These are phyloP conservation scores for Synergus itoensis DNA, from an alignment of 2,888 invertebrate species.

Conservation along the genomic window DNA sequence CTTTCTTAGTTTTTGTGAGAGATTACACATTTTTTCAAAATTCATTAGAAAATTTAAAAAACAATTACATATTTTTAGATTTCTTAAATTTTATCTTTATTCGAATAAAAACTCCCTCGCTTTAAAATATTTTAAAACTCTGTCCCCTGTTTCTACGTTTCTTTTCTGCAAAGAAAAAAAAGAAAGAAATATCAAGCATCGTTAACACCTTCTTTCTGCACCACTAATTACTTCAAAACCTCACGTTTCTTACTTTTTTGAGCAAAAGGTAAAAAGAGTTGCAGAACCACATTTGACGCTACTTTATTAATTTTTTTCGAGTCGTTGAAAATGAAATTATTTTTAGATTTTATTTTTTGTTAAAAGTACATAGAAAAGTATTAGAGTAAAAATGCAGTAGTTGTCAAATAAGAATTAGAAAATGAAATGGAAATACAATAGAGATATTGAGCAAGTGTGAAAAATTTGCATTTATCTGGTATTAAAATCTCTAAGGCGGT, in stretches of 20 bases:
- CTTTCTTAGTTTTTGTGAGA: no score
- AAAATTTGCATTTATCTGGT: slow-evolving; percentile 18
- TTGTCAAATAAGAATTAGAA: neutral
- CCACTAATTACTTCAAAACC: slow-evolving; percentile 9
- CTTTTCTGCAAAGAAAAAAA: neutral
- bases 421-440: neutral
- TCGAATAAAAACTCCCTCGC: neutral
- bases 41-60: no score
- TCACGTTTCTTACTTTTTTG: slow-evolving; percentile 4
- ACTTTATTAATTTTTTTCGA: neutral
- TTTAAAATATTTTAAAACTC: neutral
- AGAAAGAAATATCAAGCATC: neutral
- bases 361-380: neutral
- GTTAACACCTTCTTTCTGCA: neutral
- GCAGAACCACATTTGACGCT: neutral
- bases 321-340: neutral
- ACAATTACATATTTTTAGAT: neutral
- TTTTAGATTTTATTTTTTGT: neutral
- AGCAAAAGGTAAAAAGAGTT: neutral
- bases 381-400: neutral
- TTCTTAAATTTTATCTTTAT: neutral
- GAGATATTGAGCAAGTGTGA: slow-evolving; percentile 35
- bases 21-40: no score
- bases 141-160: neutral
- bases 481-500: slow-evolving; percentile 9